Base-by-base conservation (phyloP, 2,888 invertebrate genomes). In the Brassicogethes aeneus region DNA sequence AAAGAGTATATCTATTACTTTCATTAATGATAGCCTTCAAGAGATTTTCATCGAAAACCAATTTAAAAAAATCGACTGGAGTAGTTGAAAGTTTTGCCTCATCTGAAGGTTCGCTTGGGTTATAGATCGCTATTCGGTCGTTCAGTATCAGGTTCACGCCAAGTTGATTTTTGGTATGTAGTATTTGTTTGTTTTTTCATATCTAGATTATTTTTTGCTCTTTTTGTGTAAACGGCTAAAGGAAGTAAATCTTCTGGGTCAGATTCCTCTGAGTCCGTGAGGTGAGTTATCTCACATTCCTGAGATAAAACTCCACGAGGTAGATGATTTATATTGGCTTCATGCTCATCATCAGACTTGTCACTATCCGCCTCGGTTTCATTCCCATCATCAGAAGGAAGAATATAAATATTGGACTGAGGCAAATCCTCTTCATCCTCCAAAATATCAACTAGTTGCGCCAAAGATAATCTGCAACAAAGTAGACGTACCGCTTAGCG, bases 11-110 rank as follows among this genome's bases (percentile, higher is more conserved):
- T 15, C 16, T n/a, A 30, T 44, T 45, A 14, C 35, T 41, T 37
- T 44, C 29, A 15, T 30, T n/a, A 15, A 46, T 17, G 16, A 41
- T 46, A 14, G 10, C 36, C 2, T 32, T 8, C n/a, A 43, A 10
- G 5, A 45, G 3, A 17, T 36, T 17, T 14, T 48, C 39, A 40
- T 41, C 35, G 16, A 40, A 48, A 46, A 48, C 42, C 7, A 46
- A 41, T 12, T 34, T 29, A 29, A 41, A 41, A 16, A 41, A 41
- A 32, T 41, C 36, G 3, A 30, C 10, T 2, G 41, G 32, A 10
- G 36, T n/a, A n/a, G n/a, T n/a, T n/a, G n/a, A n/a, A n/a, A n/a
- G n/a, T n/a, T n/a, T n/a, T n/a, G n/a, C n/a, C n/a, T n/a, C n/a
- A n/a, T n/a, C n/a, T n/a, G n/a, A n/a, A n/a, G n/a, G n/a, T n/a